Evolutionary conservation across 1,140 invertebrate species (phyloP).

Genomic region (Palaemon carinicauda): DNA sequence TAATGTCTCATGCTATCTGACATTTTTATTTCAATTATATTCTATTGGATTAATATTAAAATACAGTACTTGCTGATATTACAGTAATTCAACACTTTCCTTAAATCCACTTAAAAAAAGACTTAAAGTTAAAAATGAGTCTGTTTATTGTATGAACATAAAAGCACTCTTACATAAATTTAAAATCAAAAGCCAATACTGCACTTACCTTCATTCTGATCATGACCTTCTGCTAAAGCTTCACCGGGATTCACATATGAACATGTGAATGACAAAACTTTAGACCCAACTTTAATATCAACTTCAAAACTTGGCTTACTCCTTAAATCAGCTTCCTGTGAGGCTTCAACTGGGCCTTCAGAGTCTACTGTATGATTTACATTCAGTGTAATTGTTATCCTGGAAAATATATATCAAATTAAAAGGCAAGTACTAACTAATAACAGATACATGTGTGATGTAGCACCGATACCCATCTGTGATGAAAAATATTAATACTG

Average conservation of each 20-base stretch:
- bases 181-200: neutral
- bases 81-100: too few relatives aligned
- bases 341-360: conserved; percentile 71
- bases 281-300: conserved; percentile 75
- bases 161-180: neutral
- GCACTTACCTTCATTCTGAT: conserved; percentile 21
- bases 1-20: too few relatives aligned
- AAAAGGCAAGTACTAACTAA: too few relatives aligned
- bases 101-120: too few relatives aligned
- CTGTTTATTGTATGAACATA: too few relatives aligned
- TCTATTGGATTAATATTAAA: too few relatives aligned
- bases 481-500: too few relatives aligned
- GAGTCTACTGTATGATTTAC: conserved; percentile 90
- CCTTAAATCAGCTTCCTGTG: conserved; percentile 76
- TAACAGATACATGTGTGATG: too few relatives aligned
- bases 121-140: too few relatives aligned
- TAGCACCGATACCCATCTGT: too few relatives aligned
- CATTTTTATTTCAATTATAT: too few relatives aligned
- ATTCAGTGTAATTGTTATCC: conserved; percentile 81
- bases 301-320: conserved; percentile 88
- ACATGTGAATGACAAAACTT: conserved; percentile 83
- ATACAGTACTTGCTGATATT: too few relatives aligned
- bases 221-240: conserved; percentile 19
- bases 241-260: conserved; percentile 67
- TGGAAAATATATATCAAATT: conserved; percentile 67